phyloP scores from a whole-genome alignment of 2,113 vertebrate species.

The Phalacrocorax aristotelis region DNA sequence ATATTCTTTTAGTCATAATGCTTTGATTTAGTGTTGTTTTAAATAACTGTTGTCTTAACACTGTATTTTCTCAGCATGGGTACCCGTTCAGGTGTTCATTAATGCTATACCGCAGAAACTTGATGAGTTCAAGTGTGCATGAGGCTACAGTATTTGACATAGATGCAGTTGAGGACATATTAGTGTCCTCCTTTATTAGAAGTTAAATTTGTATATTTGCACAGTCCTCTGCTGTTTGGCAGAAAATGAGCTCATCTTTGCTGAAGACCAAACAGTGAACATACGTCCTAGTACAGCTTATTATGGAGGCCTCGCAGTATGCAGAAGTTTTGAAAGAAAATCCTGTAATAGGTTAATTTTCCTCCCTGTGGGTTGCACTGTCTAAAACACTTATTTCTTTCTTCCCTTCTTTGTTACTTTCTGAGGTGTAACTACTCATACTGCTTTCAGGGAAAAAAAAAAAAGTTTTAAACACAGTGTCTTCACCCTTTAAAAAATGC shows the following conservation, averaged over 20 bases:
- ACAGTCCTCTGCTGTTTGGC: neutral
- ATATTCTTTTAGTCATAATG: neutral
- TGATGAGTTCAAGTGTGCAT: neutral
- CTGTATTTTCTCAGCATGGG: neutral
- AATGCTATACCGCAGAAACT: neutral
- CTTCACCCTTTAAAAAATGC: neutral
- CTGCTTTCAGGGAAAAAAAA: neutral
- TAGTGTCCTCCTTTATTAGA: neutral
- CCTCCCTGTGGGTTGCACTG: neutral
- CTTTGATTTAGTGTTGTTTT: neutral
- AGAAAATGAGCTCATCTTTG: neutral
- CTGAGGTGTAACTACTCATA: neutral
- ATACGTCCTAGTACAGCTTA: neutral
- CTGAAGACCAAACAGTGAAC: neutral
- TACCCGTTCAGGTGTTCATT: neutral
- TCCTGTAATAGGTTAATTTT: conserved; percentile 40
- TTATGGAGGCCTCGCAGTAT: neutral
- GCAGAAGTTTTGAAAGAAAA: conserved; percentile 1
- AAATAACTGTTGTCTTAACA: neutral
- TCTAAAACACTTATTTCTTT: neutral
- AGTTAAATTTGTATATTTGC: neutral
- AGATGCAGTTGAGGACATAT: neutral
- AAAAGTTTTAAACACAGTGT: neutral
- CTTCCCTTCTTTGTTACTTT: neutral
- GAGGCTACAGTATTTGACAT: neutral